Conservation (phyloP, 2,113 vertebrate genomes). For the Terrapene triunguis region DNA sequence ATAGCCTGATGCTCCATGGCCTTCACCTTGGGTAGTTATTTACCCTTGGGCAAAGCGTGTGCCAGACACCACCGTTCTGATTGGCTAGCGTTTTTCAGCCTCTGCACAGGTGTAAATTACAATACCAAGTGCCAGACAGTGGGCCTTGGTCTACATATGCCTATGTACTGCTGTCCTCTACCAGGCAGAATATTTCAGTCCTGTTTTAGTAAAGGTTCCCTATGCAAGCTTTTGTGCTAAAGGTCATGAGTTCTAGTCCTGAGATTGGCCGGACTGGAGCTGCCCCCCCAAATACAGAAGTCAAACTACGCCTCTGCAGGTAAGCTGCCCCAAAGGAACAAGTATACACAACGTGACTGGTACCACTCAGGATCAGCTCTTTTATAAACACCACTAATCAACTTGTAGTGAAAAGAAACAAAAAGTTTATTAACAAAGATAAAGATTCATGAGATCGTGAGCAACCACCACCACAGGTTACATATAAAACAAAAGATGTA, state of each 20-base stretch:
- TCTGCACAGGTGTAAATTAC: neutral
- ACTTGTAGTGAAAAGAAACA: neutral
- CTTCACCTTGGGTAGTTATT: neutral
- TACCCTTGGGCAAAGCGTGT: neutral
- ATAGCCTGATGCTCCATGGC: neutral
- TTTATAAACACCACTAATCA: neutral
- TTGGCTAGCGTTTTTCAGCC: neutral
- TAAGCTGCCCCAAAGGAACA: neutral
- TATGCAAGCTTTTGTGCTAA: neutral
- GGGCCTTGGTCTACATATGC: neutral
- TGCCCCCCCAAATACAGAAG: neutral
- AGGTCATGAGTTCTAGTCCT: neutral
- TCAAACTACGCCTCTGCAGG: neutral
- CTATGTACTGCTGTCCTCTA: neutral
- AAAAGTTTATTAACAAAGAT: neutral
- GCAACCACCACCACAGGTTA: neutral
- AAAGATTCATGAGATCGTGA: neutral
- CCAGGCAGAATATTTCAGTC: neutral
- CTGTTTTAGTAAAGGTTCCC: neutral
- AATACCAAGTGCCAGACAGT: neutral
- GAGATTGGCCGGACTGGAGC: neutral
- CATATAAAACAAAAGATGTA: neutral
- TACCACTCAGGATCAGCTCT: neutral
- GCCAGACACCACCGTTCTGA: neutral
- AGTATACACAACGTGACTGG: neutral